Evolutionary conservation across 2,797 vertebrate genomes (phyloP).

Genomic region (Channa striata): DNA sequence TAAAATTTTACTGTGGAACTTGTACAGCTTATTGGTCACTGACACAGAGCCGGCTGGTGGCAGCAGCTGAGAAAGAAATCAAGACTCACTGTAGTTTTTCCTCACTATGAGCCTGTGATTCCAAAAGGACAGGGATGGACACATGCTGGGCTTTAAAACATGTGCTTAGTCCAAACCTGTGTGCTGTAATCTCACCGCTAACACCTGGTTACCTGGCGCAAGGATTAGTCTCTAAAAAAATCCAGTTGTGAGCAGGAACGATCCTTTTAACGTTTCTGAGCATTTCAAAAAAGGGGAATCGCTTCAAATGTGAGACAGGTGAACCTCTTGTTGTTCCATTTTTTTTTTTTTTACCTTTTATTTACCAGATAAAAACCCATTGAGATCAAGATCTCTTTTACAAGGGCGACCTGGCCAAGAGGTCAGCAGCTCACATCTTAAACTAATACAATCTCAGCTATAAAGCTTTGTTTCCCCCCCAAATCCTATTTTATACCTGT

Average conservation of each 20-base stretch:
- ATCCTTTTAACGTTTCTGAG: constrained; percentile 48
- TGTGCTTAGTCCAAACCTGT: constrained; percentile 55
- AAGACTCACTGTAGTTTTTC: constrained; percentile 52
- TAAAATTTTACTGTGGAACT: constrained; percentile 77
- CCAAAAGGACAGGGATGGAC: constrained; percentile 44
- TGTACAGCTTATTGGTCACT: constrained; percentile 69
- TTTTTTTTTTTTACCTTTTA: too few relatives aligned
- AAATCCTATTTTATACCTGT: not conserved
- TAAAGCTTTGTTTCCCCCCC: not conserved
- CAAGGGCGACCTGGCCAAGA: too few relatives aligned
- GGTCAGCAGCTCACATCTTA: too few relatives aligned
- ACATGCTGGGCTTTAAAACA: constrained; percentile 62
- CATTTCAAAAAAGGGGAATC: constrained; percentile 57
- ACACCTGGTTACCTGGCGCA: constrained; percentile 27
- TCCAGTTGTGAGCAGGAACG: not conserved
- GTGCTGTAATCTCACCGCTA: constrained; percentile 31
- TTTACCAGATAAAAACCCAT: too few relatives aligned
- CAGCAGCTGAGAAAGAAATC: constrained; percentile 75
- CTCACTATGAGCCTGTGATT: constrained; percentile 44
- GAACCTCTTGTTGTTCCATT: constrained; percentile 12
- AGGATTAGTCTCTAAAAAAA: constrained; percentile 43
- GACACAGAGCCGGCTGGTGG: constrained; percentile 71
- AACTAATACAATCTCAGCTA: too few relatives aligned
- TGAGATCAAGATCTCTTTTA: too few relatives aligned
- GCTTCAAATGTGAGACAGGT: constrained; percentile 31